These are phyloP conservation scores for Maccullochella peelii DNA, from an alignment of 2,113 vertebrate genomes.

Conservation along the genomic window DNA sequence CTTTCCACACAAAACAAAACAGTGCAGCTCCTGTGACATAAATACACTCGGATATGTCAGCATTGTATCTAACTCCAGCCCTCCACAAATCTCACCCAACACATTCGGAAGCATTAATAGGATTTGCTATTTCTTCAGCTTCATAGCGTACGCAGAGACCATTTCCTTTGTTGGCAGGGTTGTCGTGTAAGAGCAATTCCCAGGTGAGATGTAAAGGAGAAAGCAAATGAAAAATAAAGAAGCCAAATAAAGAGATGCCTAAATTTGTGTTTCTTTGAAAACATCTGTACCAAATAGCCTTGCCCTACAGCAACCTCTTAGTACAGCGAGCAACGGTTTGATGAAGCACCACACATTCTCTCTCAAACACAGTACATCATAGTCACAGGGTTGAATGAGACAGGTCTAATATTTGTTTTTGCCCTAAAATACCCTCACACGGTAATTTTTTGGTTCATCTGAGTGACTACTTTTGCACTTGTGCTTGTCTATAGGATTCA, in stretches of 20 bases:
- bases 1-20: conserved; percentile 45
- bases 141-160: conserved; percentile 1
- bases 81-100: conserved; percentile 28
- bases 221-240: conserved; percentile 38
- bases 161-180: conserved; percentile 37
- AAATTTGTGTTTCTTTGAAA: conserved; percentile 56
- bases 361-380: conserved; percentile 12
- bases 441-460: conserved; percentile 18
- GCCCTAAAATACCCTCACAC: conserved; percentile 17
- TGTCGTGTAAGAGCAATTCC: conserved; percentile 45
- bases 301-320: conserved; percentile 36
- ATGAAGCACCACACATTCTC: conserved; percentile 9
- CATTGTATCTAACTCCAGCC: conserved; percentile 1
- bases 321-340: conserved; percentile 8
- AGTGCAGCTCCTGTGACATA: conserved; percentile 28
- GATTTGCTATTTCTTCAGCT: conserved; percentile 37
- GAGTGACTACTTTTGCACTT: conserved; percentile 18
- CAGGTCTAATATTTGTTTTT: conserved; percentile 44
- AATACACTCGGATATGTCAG: conserved; percentile 40
- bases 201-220: conserved; percentile 42
- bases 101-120: conserved; percentile 31
- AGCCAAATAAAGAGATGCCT: conserved; percentile 41
- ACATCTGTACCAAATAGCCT: conserved; percentile 44
- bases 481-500: not conserved
- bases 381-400: conserved; percentile 28